Conservation (phyloP, 2,888 invertebrate species). For the Ctena decussata region DNA sequence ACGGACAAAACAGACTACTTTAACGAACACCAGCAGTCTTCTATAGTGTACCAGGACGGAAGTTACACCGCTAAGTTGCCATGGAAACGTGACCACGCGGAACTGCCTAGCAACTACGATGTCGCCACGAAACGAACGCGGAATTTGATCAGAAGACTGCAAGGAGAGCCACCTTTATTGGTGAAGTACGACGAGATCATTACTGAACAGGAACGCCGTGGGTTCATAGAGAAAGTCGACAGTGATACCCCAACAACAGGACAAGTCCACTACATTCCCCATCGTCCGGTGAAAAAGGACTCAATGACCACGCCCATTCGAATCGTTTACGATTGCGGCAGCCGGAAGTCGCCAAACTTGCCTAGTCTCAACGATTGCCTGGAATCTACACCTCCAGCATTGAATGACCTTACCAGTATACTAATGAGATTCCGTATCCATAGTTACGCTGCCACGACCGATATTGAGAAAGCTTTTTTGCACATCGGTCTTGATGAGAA, state of each 20-base stretch:
- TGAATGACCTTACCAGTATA: slow-evolving; percentile 51
- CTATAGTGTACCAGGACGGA: slow-evolving; percentile 7
- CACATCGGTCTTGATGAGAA: slow-evolving; percentile 43
- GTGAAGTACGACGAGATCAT: slow-evolving; percentile 42
- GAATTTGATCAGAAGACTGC: slow-evolving; percentile 14
- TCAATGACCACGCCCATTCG: slow-evolving; percentile 55
- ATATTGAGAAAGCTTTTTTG: slow-evolving; percentile 59
- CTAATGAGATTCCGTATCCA: slow-evolving; percentile 53
- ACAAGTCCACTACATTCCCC: slow-evolving; percentile 56
- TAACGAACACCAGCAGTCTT: neutral
- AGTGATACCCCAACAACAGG: neutral
- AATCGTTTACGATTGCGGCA: slow-evolving; percentile 62
- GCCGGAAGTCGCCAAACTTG: neutral
- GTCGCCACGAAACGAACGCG: slow-evolving; percentile 20
- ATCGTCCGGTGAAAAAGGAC: slow-evolving; percentile 54
- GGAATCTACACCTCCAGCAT: slow-evolving; percentile 27
- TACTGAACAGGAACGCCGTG: slow-evolving; percentile 40
- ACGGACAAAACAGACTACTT: neutral
- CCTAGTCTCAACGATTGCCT: slow-evolving; percentile 61
- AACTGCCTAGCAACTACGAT: slow-evolving; percentile 17
- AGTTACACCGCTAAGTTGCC: neutral
- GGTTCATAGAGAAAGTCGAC: slow-evolving; percentile 41
- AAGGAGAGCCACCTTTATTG: neutral
- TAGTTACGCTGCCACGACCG: slow-evolving; percentile 33
- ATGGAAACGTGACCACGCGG: slow-evolving; percentile 21